A percentile compares a stretch with the other conserved stretches of the same genome.
These are phyloP conservation scores for Ibycter americanus DNA, from an alignment of 2,797 vertebrate species.

Conservation along the genomic window DNA sequence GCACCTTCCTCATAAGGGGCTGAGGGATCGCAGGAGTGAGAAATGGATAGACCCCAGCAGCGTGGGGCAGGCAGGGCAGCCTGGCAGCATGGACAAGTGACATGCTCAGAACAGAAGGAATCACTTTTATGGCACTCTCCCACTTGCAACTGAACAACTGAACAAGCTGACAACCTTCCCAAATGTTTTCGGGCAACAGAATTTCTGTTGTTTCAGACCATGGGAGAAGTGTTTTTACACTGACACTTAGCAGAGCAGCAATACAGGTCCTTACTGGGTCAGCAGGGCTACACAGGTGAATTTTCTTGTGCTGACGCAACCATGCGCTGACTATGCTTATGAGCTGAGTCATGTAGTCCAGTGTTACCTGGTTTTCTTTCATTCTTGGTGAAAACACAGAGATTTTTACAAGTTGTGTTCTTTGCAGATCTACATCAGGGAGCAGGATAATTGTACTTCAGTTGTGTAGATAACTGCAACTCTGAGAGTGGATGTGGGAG, in stretches of 20 bases:
- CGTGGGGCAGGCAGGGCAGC: not conserved
- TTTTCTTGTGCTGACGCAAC: not conserved
- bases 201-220: not conserved
- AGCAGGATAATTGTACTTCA: not conserved
- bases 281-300: not conserved
- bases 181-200: not conserved
- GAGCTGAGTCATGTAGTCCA: not conserved
- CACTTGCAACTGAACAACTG: not conserved
- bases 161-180: not conserved
- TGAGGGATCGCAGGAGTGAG: rapidly evolving
- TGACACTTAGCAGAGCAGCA: not conserved
- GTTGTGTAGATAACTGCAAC: not conserved
- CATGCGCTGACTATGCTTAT: not conserved
- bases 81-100: not conserved
- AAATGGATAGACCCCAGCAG: not conserved
- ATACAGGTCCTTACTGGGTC: not conserved
- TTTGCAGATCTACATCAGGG: not conserved
- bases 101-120: not conserved
- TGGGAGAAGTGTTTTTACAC: not conserved
- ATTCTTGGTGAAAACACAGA: not conserved
- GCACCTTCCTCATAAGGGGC: not conserved
- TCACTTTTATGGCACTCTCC: not conserved
- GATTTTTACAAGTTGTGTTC: not conserved
- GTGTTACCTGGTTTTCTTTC: not conserved
- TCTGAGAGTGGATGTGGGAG: not conserved